Percentiles rank a stretch among this genome's conserved stretches.
Conservation (phyloP, 2,113 vertebrate species). For the Pollimyrus isidori region DNA sequence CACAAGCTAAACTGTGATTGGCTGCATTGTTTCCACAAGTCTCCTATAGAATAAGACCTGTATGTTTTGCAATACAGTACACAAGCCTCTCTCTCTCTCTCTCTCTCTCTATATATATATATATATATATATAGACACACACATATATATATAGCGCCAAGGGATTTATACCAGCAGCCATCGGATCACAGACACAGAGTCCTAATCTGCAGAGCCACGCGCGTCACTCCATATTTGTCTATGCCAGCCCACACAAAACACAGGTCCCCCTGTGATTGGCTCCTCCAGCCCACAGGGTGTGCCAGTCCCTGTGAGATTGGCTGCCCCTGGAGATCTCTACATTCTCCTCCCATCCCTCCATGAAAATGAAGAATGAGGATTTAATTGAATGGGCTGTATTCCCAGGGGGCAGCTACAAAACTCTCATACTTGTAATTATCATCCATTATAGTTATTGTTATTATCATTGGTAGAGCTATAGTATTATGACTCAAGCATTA, state of each 20-base stretch:
- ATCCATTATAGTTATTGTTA: constrained; percentile 2
- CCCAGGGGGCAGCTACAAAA: not conserved
- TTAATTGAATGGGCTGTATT: constrained; percentile 10
- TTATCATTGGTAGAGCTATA: constrained; percentile 4
- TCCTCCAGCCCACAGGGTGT: not conserved
- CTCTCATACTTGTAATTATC: constrained; percentile 3
- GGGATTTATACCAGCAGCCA: not conserved
- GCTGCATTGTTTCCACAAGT: not conserved
- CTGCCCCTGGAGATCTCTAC: not conserved
- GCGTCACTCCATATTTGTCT: not conserved
- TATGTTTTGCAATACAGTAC: not conserved
- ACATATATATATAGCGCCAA: not conserved
- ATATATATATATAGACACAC: too few relatives aligned
- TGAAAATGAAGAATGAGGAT: not conserved
- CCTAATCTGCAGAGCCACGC: not conserved
- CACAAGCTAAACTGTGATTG: not conserved
- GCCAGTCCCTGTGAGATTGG: not conserved
- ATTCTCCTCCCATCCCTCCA: not conserved
- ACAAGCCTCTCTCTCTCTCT: not conserved
- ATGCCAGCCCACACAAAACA: not conserved
- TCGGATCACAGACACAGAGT: not conserved
- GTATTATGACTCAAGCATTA: constrained; percentile 15
- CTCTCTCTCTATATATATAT: too few relatives aligned
- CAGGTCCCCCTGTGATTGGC: not conserved
- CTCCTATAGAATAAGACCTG: not conserved